Evolutionary conservation across 1,140 invertebrate genomes (phyloP), one percentile per base, ranked within the genome.

Genomic region (Scaptomyza hsui): DNA sequence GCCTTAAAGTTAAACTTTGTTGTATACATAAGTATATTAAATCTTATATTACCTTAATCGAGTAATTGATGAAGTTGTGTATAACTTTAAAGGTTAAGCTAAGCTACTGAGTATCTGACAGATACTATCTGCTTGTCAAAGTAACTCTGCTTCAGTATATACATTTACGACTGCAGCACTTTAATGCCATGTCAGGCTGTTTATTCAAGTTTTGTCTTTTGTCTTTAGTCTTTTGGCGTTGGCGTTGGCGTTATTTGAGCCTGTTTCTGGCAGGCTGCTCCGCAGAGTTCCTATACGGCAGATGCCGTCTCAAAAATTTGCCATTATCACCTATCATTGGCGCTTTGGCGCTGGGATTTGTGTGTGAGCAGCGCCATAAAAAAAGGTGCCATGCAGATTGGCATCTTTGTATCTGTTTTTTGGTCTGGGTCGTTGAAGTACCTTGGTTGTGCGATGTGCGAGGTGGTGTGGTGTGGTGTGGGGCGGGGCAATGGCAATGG

Each of bases 281-380:
- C n/a, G n/a, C 32, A 29, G 6, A 29, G 2, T 15, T 18, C 12
- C 37, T 16, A 42, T 64, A 51, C 60, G n/a, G n/a, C 32, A 37
- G 42, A 16, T 37, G 62, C 45, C 70, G 57, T 61, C 67, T 63
- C 69, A 83, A 83, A 78, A 86, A 86, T 88, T 88, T 88, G 82
- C 86, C 86, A 89, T 89, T 89, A 89, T 89, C 86, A 89, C 86
- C 88, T 89, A 89, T 89, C 86, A 89, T 82, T 86, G 80, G 77
- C 71, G 81, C 76, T 85, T 89, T 89, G 86, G 67, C 74, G 62
- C 48, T 47, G 69, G 78, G 78, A 89, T 88, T 88, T 89, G 80
- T 79, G 67, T 74, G 67, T 74, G 67, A 64, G 72, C 57, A 61
- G 57, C 26, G 9, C 72, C 80, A 79, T 64, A 67, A 63, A 41